phyloP scores from a whole-genome alignment of 1,140 invertebrate genomes.

The Apis cerana region DNA sequence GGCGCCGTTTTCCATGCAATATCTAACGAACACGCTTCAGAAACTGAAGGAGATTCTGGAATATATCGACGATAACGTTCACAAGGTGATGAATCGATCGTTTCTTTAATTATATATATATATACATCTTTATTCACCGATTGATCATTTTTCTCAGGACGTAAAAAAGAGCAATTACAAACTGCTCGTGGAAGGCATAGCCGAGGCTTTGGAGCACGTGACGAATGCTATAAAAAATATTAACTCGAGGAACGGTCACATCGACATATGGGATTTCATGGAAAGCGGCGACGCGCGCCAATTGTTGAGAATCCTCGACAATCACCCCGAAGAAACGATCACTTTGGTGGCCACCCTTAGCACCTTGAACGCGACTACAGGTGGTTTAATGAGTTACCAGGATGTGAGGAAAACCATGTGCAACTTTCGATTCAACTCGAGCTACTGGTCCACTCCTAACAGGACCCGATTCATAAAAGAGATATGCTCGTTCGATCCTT shows the following conservation, averaged over 20 bases:
- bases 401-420: constrained; percentile 68
- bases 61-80: neutral
- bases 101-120: too few relatives aligned
- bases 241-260: constrained; percentile 44
- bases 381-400: constrained; percentile 40
- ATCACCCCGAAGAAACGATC: constrained; percentile 71
- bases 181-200: constrained; percentile 66
- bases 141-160: constrained; percentile 54
- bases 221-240: constrained; percentile 58
- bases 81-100: constrained; percentile 51
- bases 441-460: constrained; percentile 67
- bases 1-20: constrained; percentile 62
- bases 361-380: constrained; percentile 53
- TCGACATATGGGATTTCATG: constrained; percentile 72
- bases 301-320: constrained; percentile 71
- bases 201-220: constrained; percentile 67
- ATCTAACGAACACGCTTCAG: constrained; percentile 51
- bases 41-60: constrained; percentile 59
- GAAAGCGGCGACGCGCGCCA: constrained; percentile 68
- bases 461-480: constrained; percentile 67
- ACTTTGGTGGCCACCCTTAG: constrained; percentile 64
- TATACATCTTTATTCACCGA: too few relatives aligned
- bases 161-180: constrained; percentile 57
- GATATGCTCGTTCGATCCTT: constrained; percentile 73
- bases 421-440: constrained; percentile 60